A percentile compares a stretch with the other conserved stretches of the same genome.
These are phyloP conservation scores for Drosophila bifasciata DNA, from an alignment of 1,140 invertebrate genomes.

Conservation along the genomic window DNA sequence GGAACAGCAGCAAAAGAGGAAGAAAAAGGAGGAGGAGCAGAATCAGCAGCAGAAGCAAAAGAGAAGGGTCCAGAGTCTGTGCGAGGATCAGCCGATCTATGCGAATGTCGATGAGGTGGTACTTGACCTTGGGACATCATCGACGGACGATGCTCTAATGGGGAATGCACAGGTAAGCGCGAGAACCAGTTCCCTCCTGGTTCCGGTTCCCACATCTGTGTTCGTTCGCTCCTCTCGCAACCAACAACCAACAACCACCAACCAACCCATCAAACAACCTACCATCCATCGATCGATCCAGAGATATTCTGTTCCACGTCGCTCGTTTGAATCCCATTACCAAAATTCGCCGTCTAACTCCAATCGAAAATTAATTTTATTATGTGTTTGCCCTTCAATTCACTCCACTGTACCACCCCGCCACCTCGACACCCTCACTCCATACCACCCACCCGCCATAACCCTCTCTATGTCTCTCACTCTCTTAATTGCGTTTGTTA, in stretches of 20 bases:
- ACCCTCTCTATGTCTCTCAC: neutral
- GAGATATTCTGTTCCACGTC: neutral
- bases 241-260: slow-evolving; percentile 24
- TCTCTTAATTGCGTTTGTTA: slow-evolving; percentile 52
- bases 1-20: slow-evolving; percentile 7
- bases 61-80: slow-evolving; percentile 28
- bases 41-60: slow-evolving; percentile 12
- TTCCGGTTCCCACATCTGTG: slow-evolving; percentile 38
- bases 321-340: slow-evolving; percentile 16
- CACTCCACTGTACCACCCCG: slow-evolving; percentile 6
- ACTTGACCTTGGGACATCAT: slow-evolving; percentile 16
- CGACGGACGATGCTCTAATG: slow-evolving; percentile 65
- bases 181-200: slow-evolving; percentile 21
- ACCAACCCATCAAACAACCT: slow-evolving; percentile 18
- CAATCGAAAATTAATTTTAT: slow-evolving; percentile 66
- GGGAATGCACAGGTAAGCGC: slow-evolving; percentile 72
- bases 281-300: slow-evolving; percentile 22
- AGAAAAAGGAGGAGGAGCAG: slow-evolving; percentile 9
- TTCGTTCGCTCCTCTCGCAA: slow-evolving; percentile 36
- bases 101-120: slow-evolving; percentile 58
- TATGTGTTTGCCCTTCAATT: slow-evolving; percentile 45
- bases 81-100: slow-evolving; percentile 58
- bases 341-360: slow-evolving; percentile 25
- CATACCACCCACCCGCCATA: neutral
- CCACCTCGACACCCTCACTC: neutral